Conservation (phyloP, 30 jellyfish, hydroid and myxozoan species). For the Pelagia noctiluca region DNA sequence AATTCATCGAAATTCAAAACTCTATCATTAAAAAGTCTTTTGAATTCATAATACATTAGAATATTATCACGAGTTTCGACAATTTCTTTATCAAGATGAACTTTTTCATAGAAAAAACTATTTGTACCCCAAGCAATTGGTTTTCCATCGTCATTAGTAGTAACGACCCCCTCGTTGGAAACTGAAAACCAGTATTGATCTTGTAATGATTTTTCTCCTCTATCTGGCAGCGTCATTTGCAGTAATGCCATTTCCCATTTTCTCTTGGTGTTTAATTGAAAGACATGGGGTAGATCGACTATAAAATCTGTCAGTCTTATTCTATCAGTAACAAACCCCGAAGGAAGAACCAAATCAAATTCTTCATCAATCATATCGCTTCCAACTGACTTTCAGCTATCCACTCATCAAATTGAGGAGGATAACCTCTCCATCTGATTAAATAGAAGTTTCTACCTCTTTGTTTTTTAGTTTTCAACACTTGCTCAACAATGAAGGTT, state of each 20-base stretch:
- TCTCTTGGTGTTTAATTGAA: conserved; percentile 1
- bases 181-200: conserved; percentile 42
- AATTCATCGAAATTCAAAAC: too few relatives aligned
- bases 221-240: conserved; percentile 19
- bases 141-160: neutral
- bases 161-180: neutral
- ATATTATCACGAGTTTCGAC: too few relatives aligned
- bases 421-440: conserved; percentile 44
- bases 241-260: conserved; percentile 53
- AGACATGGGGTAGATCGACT: conserved; percentile 8
- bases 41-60: too few relatives aligned
- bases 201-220: neutral
- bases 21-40: too few relatives aligned
- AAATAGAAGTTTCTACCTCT: conserved; percentile 36
- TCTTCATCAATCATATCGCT: conserved; percentile 33
- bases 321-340: conserved; percentile 15
- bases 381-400: conserved; percentile 21
- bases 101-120: too few relatives aligned
- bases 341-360: conserved; percentile 42
- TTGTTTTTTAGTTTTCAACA: neutral
- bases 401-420: conserved; percentile 49
- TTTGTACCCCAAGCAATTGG: too few relatives aligned
- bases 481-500: conserved; percentile 36
- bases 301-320: neutral
- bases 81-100: too few relatives aligned